Percentiles rank a stretch among this genome's conserved stretches.
Evolutionary conservation across 2,113 vertebrate species (phyloP).

Genomic region (Mirza zaza): DNA sequence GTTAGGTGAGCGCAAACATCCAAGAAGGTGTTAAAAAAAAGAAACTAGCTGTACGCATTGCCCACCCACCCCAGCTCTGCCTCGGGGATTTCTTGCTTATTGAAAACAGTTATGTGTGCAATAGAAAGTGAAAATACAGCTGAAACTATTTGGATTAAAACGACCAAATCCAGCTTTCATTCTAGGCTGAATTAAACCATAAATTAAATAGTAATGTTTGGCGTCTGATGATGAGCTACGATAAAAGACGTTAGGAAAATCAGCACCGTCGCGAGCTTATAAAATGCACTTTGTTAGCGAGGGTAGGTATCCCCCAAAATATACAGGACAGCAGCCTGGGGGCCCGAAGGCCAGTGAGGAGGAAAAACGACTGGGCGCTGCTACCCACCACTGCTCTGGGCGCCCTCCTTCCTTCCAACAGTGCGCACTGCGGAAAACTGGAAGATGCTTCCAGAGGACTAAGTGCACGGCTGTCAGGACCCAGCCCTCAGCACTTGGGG

Average conservation of each 20-base stretch:
- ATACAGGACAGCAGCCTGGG: neutral
- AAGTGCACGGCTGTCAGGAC: neutral
- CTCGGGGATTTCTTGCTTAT: neutral
- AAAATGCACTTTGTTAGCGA: neutral
- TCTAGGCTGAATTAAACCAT: conserved; percentile 11
- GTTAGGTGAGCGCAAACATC: conserved; percentile 77
- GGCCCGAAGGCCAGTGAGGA: neutral
- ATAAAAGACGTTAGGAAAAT: conserved; percentile 19
- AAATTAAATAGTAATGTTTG: conserved; percentile 26
- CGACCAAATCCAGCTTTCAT: neutral
- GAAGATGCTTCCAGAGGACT: neutral
- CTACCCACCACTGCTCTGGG: neutral
- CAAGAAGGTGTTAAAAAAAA: neutral
- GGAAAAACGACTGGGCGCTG: neutral
- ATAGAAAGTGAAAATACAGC: neutral
- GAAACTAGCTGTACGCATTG: neutral
- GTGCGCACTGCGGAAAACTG: neutral
- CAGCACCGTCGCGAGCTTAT: neutral
- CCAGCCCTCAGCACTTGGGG: neutral
- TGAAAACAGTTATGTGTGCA: neutral
- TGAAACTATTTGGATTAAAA: neutral
- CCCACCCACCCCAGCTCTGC: neutral
- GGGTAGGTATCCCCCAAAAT: neutral
- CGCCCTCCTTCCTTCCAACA: neutral
- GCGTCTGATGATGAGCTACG: neutral